phyloP scores from a whole-genome alignment of 1,140 invertebrate species.

The Pogonomyrmex barbatus region DNA sequence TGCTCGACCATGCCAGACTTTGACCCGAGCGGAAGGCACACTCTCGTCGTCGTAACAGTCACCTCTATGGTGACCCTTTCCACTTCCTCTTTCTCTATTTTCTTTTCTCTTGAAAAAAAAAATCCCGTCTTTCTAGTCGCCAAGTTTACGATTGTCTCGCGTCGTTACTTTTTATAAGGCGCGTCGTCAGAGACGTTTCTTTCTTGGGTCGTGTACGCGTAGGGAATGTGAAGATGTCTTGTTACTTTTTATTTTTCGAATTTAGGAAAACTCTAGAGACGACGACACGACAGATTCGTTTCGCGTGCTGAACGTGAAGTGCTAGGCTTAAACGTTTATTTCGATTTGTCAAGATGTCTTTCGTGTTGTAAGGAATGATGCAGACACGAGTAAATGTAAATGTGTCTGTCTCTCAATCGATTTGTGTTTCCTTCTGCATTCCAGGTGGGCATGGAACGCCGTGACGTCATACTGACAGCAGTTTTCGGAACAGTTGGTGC shows the following conservation, averaged over 20 bases:
- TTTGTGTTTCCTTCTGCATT: conserved; percentile 54
- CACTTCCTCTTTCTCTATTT: not conserved
- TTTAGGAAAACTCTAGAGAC: not conserved
- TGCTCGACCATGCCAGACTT: not conserved
- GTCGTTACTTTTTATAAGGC: not conserved
- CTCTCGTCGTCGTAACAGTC: not conserved
- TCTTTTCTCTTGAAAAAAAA: not conserved
- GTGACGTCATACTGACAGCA: conserved; percentile 85
- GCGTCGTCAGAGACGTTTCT: not conserved
- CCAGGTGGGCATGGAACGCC: conserved; percentile 86
- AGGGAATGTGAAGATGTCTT: not conserved
- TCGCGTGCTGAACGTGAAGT: not conserved
- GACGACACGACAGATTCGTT: not conserved
- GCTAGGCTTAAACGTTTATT: not conserved
- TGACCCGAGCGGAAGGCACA: not conserved
- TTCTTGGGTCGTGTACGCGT: not conserved
- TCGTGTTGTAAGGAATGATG: not conserved
- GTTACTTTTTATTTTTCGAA: conserved; percentile 1
- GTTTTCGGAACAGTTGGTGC: conserved; percentile 85
- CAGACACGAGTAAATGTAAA: conserved; percentile 2
- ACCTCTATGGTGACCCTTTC: not conserved
- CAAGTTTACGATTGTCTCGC: not conserved
- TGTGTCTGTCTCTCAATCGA: conserved; percentile 26
- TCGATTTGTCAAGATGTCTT: not conserved
- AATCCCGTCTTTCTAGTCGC: not conserved